Percentiles rank a stretch among this genome's conserved stretches.
These are phyloP conservation scores for Cyrtorhinus lividipennis DNA, from an alignment of 1,140 invertebrate species.

Conservation along the genomic window DNA sequence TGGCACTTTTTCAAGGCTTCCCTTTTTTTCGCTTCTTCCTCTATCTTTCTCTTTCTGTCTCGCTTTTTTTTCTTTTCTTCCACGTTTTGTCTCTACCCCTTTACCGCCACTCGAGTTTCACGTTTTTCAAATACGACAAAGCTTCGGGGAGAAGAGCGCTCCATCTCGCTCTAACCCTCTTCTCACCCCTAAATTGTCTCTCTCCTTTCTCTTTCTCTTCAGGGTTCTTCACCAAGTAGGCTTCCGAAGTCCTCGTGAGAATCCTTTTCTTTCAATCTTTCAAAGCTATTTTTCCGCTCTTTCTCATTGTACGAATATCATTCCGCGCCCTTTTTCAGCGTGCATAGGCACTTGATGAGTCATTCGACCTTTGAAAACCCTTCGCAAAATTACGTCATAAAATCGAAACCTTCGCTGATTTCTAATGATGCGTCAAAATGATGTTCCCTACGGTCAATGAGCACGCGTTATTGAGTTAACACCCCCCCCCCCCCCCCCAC, in stretches of 20 bases:
- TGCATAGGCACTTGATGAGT: no score
- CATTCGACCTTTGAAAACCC: no score
- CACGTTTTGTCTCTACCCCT: conserved; percentile 10
- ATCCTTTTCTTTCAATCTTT: neutral
- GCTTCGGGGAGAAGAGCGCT: neutral
- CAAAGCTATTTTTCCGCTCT: neutral
- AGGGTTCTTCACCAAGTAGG: neutral
- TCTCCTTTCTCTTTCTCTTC: neutral
- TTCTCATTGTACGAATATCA: no score
- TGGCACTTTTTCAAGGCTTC: conserved; percentile 15
- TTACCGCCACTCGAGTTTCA: conserved; percentile 12
- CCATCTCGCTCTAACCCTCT: no score
- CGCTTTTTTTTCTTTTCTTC: conserved; percentile 9
- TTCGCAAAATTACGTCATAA: no score
- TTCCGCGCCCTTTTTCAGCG: neutral
- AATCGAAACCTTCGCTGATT: no score
- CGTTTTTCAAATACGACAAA: conserved; percentile 14
- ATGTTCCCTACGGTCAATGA: no score
- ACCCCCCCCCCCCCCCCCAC: no score
- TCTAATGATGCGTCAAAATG: no score
- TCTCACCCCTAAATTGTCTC: neutral
- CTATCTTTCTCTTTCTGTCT: neutral
- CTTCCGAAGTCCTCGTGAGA: neutral
- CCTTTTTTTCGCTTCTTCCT: neutral
- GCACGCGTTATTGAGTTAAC: no score